Evolutionary conservation across 2,113 vertebrate genomes (phyloP).

Genomic region (Laticauda laticaudata): DNA sequence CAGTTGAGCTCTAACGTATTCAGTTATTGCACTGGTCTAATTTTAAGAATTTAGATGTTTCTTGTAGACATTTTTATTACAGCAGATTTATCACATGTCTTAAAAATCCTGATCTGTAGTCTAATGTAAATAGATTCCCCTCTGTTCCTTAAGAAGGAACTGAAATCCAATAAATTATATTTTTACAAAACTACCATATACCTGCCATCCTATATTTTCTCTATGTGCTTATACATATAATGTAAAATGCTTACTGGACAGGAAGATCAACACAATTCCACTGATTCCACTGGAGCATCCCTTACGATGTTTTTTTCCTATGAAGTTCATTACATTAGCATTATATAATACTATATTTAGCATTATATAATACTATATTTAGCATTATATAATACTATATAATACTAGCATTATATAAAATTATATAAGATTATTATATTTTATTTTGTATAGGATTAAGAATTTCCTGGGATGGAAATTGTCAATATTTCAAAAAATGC

Average conservation of each 20-base stretch:
- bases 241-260: neutral
- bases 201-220: neutral
- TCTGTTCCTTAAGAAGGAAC: neutral
- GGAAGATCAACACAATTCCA: neutral
- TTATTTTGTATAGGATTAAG: neutral
- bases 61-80: neutral
- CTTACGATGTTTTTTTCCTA: neutral
- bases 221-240: neutral
- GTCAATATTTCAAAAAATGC: neutral
- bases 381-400: no score
- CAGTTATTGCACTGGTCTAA: neutral
- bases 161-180: neutral
- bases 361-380: no score
- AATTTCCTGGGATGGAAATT: neutral
- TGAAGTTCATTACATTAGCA: neutral
- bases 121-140: neutral
- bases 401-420: no score
- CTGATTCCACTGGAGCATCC: neutral
- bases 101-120: constrained; percentile 1
- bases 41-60: neutral
- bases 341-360: no score
- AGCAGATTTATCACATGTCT: constrained; percentile 32
- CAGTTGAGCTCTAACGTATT: neutral
- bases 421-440: neutral
- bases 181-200: neutral